These are phyloP conservation scores for Patella depressa DNA, from an alignment of 2,888 invertebrate genomes.

Conservation along the genomic window DNA sequence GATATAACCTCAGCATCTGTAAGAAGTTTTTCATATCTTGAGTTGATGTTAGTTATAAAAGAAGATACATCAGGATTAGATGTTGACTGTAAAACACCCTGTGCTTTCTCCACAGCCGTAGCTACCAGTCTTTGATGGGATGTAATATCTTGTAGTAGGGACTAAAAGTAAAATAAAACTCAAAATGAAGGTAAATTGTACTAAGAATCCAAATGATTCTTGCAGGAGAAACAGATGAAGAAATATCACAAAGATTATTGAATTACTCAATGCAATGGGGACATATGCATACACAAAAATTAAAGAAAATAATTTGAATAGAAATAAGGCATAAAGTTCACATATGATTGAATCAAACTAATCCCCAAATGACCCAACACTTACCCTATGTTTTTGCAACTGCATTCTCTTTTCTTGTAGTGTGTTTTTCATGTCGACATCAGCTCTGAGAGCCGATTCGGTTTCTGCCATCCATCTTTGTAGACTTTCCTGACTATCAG, in stretches of 20 bases:
- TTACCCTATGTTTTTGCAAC: constrained; percentile 83
- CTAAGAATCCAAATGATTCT: too few species aligned
- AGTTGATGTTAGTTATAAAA: constrained; percentile 58
- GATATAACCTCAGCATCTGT: constrained; percentile 56
- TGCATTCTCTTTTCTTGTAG: constrained; percentile 92
- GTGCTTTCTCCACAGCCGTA: constrained; percentile 89
- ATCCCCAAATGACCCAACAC: constrained; percentile 4
- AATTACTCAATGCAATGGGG: too few species aligned
- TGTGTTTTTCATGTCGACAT: constrained; percentile 88
- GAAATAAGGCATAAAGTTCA: too few species aligned
- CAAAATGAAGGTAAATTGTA: not conserved
- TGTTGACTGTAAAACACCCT: constrained; percentile 80
- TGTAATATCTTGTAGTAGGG: constrained; percentile 87
- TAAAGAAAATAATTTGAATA: too few species aligned
- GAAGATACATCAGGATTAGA: constrained; percentile 64
- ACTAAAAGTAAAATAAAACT: constrained; percentile 70
- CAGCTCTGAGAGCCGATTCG: constrained; percentile 82
- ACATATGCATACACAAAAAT: too few species aligned
- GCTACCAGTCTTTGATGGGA: constrained; percentile 92
- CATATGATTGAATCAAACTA: too few species aligned
- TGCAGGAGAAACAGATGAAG: too few species aligned
- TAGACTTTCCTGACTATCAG: constrained; percentile 85
- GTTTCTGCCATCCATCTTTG: constrained; percentile 83
- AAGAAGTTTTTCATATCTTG: constrained; percentile 59
- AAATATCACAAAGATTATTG: too few species aligned